phyloP scores from a whole-genome alignment of 1,140 invertebrate genomes.

The Stratiolaelaps scimitus region DNA sequence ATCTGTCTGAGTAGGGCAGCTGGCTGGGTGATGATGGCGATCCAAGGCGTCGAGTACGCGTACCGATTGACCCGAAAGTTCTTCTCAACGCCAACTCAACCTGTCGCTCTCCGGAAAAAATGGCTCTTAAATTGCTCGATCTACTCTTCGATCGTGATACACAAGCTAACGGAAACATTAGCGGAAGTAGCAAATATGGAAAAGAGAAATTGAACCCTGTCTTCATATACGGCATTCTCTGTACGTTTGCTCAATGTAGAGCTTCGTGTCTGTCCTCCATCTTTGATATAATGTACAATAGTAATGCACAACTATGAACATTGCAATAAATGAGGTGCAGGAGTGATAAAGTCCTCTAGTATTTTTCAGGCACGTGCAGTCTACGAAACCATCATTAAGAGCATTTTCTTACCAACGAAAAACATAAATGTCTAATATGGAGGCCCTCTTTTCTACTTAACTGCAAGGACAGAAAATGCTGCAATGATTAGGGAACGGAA shows the following conservation, averaged over 20 bases:
- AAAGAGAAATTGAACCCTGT: slow-evolving; percentile 45
- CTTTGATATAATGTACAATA: no score
- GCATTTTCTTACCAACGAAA: no score
- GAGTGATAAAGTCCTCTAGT: no score
- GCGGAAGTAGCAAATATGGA: slow-evolving; percentile 44
- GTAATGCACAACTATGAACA: no score
- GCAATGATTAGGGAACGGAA: no score
- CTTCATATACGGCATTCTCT: slow-evolving; percentile 44
- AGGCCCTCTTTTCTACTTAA: no score
- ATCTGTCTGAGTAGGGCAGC: neutral
- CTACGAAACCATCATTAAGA: no score
- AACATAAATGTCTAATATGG: no score
- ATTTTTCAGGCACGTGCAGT: no score
- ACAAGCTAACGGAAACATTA: slow-evolving; percentile 43
- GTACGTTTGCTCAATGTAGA: slow-evolving; percentile 39
- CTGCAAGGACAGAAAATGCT: no score
- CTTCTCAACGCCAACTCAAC: slow-evolving; percentile 44
- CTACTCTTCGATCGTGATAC: slow-evolving; percentile 45
- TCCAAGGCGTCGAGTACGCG: slow-evolving; percentile 13
- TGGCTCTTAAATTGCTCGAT: slow-evolving; percentile 44
- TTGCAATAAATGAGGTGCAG: no score
- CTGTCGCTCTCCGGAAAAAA: slow-evolving; percentile 44
- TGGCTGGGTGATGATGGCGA: slow-evolving; percentile 24
- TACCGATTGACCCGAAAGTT: slow-evolving; percentile 23
- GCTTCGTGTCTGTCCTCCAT: no score